phyloP scores from a whole-genome alignment of 92 coral and sea anemone species.

The Actinostola sp. region DNA sequence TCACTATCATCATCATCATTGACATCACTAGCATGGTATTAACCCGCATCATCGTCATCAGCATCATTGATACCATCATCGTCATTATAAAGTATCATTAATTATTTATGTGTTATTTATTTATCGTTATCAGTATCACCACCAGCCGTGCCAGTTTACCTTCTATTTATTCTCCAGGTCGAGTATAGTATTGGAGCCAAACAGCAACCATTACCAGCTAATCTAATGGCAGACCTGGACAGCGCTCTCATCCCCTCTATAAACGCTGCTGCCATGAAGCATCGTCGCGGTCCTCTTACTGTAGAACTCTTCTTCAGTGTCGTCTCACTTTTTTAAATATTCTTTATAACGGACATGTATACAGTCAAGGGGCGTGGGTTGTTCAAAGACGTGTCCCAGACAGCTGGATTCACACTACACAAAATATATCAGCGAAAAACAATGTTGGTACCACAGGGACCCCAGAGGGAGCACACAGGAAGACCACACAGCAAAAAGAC shows the following conservation, averaged over 20 bases:
- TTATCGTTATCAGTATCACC: background rate
- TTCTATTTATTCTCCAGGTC: conserved; percentile 53
- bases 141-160: too few species aligned
- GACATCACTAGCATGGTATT: background rate
- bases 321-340: conserved; percentile 51
- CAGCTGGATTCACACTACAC: too few species aligned
- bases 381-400: background rate
- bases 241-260: conserved; percentile 85
- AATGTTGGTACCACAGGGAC: too few species aligned
- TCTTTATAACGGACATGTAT: background rate
- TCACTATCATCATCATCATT: background rate
- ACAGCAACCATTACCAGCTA: conserved; percentile 67
- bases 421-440: too few species aligned
- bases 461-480: too few species aligned
- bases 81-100: background rate
- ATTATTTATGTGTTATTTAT: background rate
- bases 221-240: conserved; percentile 81
- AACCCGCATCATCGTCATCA: background rate
- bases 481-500: too few species aligned
- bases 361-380: background rate
- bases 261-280: conserved; percentile 75
- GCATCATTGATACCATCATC: background rate
- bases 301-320: conserved; percentile 74
- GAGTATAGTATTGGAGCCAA: conserved; percentile 88
- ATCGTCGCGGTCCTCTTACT: conserved; percentile 65